These are phyloP conservation scores for Caenorhabditis doughertyi DNA, from an alignment of 2,888 invertebrate species.

Conservation along the genomic window DNA sequence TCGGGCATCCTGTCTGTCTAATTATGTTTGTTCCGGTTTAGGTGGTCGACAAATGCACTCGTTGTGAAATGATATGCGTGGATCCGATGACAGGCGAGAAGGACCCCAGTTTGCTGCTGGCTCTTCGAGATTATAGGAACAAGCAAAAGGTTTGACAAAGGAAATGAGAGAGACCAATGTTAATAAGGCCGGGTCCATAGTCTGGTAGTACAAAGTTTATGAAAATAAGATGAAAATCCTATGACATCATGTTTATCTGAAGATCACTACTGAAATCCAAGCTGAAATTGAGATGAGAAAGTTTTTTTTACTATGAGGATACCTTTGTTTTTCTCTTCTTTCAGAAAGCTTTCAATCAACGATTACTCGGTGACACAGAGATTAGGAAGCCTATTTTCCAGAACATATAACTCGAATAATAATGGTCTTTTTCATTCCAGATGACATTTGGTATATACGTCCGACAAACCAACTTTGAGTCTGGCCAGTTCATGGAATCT, in stretches of 20 bases:
- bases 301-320: not conserved
- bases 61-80: conserved; percentile 97
- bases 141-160: conserved; percentile 69
- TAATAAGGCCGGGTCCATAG: conserved; percentile 3
- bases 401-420: not conserved
- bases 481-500: conserved; percentile 16
- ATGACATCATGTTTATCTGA: not conserved
- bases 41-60: conserved; percentile 88
- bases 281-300: not conserved
- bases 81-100: conserved; percentile 90
- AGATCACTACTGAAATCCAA: not conserved
- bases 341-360: not conserved
- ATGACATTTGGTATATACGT: conserved; percentile 80
- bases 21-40: conserved; percentile 69
- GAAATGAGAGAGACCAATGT: not conserved
- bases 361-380: not conserved
- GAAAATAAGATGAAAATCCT: not conserved
- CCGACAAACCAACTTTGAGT: conserved; percentile 51
- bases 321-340: not conserved
- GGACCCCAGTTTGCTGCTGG: conserved; percentile 81
- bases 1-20: conserved; percentile 1
- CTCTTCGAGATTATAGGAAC: conserved; percentile 80
- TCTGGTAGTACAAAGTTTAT: conserved; percentile 16
- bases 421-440: conserved; percentile 56
- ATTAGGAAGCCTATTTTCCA: not conserved